phyloP scores from a whole-genome alignment of 2,113 vertebrate genomes.

The Aegithalos caudatus region DNA sequence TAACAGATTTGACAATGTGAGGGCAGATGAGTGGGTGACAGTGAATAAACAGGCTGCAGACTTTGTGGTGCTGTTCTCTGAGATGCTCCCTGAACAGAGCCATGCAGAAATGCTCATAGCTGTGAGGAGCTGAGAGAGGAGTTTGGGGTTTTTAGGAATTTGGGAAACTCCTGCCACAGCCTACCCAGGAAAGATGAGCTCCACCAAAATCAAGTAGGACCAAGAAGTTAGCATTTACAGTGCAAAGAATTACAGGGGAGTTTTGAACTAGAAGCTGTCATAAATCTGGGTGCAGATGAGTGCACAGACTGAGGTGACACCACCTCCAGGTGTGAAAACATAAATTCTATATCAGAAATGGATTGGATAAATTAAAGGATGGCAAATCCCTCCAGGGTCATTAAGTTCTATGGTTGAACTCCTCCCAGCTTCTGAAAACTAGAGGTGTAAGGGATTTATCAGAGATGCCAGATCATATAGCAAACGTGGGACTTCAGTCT shows the following conservation, averaged over 20 bases:
- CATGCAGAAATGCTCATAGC: not conserved
- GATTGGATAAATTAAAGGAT: not conserved
- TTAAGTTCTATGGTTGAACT: not conserved
- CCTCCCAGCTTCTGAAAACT: not conserved
- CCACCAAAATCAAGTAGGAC: not conserved
- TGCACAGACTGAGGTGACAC: not conserved
- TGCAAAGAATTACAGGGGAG: not conserved
- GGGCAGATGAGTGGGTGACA: not conserved
- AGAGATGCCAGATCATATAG: not conserved
- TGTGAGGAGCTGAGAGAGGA: not conserved
- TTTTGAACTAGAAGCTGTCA: not conserved
- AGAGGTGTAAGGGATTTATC: not conserved
- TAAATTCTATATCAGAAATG: constrained; percentile 14
- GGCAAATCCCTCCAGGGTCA: not conserved
- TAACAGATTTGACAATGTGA: not conserved
- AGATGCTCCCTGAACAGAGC: not conserved
- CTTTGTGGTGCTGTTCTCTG: not conserved
- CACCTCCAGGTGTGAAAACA: not conserved
- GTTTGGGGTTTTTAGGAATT: not conserved
- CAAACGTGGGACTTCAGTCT: not conserved
- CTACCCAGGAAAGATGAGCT: not conserved
- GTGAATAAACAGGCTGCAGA: not conserved
- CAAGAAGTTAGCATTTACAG: not conserved
- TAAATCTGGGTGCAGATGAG: constrained; percentile 18
- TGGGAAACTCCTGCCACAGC: not conserved